Evolutionary conservation across 1,140 invertebrate genomes (phyloP).

Genomic region (Triops cancriformis): DNA sequence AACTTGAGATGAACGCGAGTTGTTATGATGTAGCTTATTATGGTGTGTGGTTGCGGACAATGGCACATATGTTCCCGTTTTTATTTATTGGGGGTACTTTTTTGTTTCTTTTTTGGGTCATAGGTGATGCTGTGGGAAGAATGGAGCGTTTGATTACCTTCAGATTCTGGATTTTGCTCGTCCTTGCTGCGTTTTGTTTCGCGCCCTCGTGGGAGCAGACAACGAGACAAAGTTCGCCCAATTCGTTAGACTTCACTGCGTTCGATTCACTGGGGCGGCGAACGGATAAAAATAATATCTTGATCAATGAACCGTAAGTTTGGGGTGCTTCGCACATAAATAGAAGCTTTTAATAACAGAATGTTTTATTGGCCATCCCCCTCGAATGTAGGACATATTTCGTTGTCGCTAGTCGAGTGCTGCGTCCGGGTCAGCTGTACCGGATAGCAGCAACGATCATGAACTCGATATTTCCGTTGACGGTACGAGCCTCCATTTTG

Average conservation of each 20-base stretch:
- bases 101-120: not conserved
- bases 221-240: not conserved
- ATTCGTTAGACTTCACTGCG: not conserved
- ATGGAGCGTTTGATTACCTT: not conserved
- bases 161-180: not conserved
- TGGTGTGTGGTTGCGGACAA: not conserved
- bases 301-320: conserved; percentile 12
- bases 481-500: conserved; percentile 70
- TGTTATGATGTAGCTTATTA: not conserved
- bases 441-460: conserved; percentile 69
- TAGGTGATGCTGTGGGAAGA: conserved; percentile 7
- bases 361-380: not conserved
- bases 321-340: not conserved
- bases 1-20: not conserved
- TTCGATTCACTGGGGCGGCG: not conserved
- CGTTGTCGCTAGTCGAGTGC: conserved; percentile 72
- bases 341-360: not conserved
- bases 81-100: not conserved
- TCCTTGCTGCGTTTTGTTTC: not conserved
- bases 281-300: not conserved
- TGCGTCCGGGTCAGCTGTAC: conserved; percentile 77
- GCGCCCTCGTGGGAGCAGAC: not conserved
- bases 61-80: not conserved
- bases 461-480: conserved; percentile 58
- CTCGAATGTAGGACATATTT: conserved; percentile 62